Percentiles rank a stretch among this genome's conserved stretches.
Conservation (phyloP, 2,888 invertebrate genomes). For the Tricholauxania praeusta region DNA sequence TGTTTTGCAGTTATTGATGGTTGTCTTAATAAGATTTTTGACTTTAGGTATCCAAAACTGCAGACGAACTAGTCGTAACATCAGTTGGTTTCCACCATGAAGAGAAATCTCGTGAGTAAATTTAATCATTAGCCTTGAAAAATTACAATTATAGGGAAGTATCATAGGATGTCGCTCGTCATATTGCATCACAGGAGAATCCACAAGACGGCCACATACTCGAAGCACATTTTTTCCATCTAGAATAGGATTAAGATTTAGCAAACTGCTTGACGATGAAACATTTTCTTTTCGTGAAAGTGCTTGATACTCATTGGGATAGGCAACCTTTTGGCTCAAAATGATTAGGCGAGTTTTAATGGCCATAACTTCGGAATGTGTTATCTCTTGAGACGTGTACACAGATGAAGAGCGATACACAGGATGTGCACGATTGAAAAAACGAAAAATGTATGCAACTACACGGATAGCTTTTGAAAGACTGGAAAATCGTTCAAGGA, state of each 20-base stretch:
- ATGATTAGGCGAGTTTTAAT: background rate
- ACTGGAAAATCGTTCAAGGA: too few species aligned
- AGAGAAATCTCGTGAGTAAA: background rate
- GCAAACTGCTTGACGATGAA: background rate
- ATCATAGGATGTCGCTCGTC: constrained; percentile 2
- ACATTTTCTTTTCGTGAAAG: background rate
- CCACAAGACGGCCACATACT: background rate
- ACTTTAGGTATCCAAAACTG: constrained; percentile 7
- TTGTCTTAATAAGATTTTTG: background rate
- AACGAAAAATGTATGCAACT: background rate
- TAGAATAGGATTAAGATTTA: constrained; percentile 22
- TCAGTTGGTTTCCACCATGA: constrained; percentile 2
- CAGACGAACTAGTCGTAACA: background rate
- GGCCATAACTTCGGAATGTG: background rate
- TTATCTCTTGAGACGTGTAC: too few species aligned
- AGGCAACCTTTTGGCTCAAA: constrained; percentile 5
- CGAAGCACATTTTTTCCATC: constrained; percentile 6
- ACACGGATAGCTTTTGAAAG: too few species aligned
- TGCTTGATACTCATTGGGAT: too few species aligned
- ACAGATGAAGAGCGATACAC: too few species aligned
- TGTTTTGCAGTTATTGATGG: constrained; percentile 8
- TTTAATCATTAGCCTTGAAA: background rate
- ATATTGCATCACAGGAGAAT: background rate
- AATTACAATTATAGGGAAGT: background rate
- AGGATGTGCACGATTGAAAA: constrained; percentile 1